Base-by-base conservation (phyloP, 37 sponge, comb jelly and placozoan genomes). In the Geodia barretti region DNA sequence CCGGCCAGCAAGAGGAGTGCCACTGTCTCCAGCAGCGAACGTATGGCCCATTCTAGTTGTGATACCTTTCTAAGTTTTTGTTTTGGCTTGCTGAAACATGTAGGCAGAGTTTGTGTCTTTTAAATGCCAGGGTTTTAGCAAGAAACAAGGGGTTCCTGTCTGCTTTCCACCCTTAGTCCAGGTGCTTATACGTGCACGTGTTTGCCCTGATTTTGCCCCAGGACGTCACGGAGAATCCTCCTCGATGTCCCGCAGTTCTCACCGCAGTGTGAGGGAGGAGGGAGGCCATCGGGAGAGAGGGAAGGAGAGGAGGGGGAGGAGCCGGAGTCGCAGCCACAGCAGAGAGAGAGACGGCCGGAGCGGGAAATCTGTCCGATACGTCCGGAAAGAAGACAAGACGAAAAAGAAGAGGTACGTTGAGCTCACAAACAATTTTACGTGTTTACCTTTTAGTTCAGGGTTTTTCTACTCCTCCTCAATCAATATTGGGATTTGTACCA, bases 241-340 rank as follows among this genome's bases (percentile, higher is more conserved):
- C n/a, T 47, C 54, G 14, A 7, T 7, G 54, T 47, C 54, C 54
- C 14, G 11, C 54, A 7, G 14, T 14, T 17, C 54, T 14, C 54
- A 47, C 54, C 38, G 78, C 30, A 31, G 70, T 33, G 69, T 25
- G 79, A 2, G 68, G 32, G 69, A 67, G 69, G 54, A 60, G 35
- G 79, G 37, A 28, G 54, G 69, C 24, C 34, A 69, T 21, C 34
- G 34, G 28, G 71, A 35, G 59, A 69, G 24, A 41, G 80, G 43
- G 62, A 41, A 17, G 38, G 70, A 80, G 80, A 42, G 31, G 80
- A 80, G 60, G 59, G 54, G 38, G 54, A 80, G 80, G 40, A 80
- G 62, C 39, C 38, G 59, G 35, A 70, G 60, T 35, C 42, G 61
- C 21, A 72, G 42, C 64, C 7, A 39, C 60, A 76, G 23, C 38